Conservation (phyloP, 2,113 vertebrate species). For the Mormyrus lacerda region DNA sequence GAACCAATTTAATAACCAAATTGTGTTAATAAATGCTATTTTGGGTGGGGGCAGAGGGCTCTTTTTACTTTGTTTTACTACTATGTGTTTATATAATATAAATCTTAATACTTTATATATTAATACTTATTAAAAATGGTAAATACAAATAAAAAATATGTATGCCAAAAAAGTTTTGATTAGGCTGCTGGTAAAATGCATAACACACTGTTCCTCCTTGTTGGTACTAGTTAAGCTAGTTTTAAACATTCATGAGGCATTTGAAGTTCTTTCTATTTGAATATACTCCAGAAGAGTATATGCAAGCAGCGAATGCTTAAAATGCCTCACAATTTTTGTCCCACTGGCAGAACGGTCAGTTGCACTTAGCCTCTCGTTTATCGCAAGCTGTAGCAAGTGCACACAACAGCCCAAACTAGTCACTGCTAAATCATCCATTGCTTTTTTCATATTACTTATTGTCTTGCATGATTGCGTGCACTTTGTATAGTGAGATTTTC, state of each 20-base stretch:
- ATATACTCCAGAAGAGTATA: neutral
- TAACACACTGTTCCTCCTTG: neutral
- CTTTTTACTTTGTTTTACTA: too few relatives aligned
- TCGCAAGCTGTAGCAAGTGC: neutral
- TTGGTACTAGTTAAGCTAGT: neutral
- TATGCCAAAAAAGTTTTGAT: neutral
- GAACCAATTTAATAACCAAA: too few relatives aligned
- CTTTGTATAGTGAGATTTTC: too few relatives aligned
- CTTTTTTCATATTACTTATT: too few relatives aligned
- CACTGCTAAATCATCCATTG: too few relatives aligned
- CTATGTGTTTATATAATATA: too few relatives aligned
- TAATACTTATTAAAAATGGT: too few relatives aligned
- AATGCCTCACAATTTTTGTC: neutral
- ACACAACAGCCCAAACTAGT: neutral
- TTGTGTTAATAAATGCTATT: too few relatives aligned
- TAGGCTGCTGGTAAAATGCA: neutral
- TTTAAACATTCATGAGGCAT: neutral
- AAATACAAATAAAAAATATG: neutral
- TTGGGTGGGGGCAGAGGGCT: too few relatives aligned
- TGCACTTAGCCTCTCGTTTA: neutral
- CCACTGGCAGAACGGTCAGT: neutral
- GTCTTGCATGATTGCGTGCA: too few relatives aligned
- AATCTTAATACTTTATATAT: too few relatives aligned
- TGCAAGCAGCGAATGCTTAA: neutral
- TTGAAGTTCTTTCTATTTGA: neutral